Evolutionary conservation across 1,140 invertebrate species (phyloP), one percentile per base, ranked within the genome.

Genomic region (Trachymyrmex cornetzi): DNA sequence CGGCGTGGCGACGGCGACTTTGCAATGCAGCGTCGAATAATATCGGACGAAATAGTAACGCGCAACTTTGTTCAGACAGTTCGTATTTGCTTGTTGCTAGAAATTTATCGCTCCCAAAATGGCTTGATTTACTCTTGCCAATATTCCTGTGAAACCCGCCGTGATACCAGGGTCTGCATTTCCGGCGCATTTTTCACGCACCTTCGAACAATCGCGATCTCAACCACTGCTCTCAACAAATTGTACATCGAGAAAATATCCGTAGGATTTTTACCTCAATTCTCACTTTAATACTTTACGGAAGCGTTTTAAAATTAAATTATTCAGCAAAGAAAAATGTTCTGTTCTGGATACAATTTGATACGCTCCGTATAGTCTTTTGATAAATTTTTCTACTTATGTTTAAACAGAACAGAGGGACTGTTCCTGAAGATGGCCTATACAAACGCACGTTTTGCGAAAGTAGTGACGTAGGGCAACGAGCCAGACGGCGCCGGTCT

Each of bases 401-500:
- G 12, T 69, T 53, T 34, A 38, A 53, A n/a, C 30, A 22, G 27
- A n/a, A 61, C 24, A 16, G 16, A 12, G 12, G 5, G 9, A 22
- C 3, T 34, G 2, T 53, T 69, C 6, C 27, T 6, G 16, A 24
- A 50, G 34, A 63, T 11, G 14, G 16, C 22, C 22, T 44, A 24
- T 59, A 61, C 44, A 24, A 12, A 38, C 34, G n/a, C 55, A 67
- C 59, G 66, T 86, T 75, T 63, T 61, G 66, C 75, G 38, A 81
- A 80, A 86, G 57, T 72, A 71, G 88, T 48, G 55, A 72, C 19
- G 84, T 71, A 19, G 44, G 53, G 64, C 57, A 77, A 71, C 27
- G 53, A 69, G 66, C 72, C 86, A 85, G 87, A 85, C 63, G 77
- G 77, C 44, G 38, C 55, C 74, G 77, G 84, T 89, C 88, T 87